Base-by-base conservation (phyloP, 2,888 invertebrate genomes). In the Leptarthrus brevirostris region DNA sequence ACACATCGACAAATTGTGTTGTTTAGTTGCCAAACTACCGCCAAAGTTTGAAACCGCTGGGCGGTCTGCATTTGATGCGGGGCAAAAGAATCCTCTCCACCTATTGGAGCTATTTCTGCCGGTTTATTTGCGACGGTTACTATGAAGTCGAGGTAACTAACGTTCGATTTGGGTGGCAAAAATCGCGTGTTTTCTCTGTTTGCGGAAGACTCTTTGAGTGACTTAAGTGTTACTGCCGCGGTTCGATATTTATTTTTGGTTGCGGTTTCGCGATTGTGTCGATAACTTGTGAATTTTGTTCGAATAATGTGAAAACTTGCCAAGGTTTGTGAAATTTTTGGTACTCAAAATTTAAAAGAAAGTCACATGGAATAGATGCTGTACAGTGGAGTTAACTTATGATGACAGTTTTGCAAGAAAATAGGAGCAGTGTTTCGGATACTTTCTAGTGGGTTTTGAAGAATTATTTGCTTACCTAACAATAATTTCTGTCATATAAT, bases 201-300 rank as follows among this genome's bases (percentile, higher is more conserved):
- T 49, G 14, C 71, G 40, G 54, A 53, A 18, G n/a, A 44, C n/a
- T 40, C 56, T 54, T 44, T 18, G 70, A 52, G 52, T 70, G 40
- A 44, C 64, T 44, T 36, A 69, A 69, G 49, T 71, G 54, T 8
- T 22, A 71, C 56, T 24, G 56, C 56, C 16, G 24, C 56, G 16
- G 54, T 40, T 64, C 64, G 64, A 64, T 71, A 44, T 71, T 71
- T 72, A 74, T 73, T 69, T 69, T 69, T 69, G 69, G 49, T 18
- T 69, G 69, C 34, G 69, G 69, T 69, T 66, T 49, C n/a, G 8
- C 40, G 40, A 40, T 40, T 40, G 40, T n/a, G n/a, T 40, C 40
- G 40, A 40, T 40, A 30, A 30, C 30, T 40, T 40, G n/a, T n/a
- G 40, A 12, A 40, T 26, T 56, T 56, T 34, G 24, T 56, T 34